Evolutionary conservation across 2,888 invertebrate genomes (phyloP).

Genomic region (Linnaemya tessellans): DNA sequence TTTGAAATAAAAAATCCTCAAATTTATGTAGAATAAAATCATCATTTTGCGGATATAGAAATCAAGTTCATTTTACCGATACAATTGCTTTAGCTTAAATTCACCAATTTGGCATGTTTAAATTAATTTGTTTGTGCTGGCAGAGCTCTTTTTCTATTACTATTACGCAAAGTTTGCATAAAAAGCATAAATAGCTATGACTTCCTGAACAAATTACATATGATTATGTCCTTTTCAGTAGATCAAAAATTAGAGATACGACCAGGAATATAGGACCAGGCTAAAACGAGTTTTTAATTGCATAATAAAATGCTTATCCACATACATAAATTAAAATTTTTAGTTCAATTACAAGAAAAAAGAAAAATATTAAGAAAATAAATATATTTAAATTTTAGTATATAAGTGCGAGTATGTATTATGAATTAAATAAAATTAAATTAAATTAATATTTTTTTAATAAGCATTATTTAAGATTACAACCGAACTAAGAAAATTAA

Average conservation of each 20-base stretch:
- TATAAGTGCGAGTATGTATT: conserved; percentile 42
- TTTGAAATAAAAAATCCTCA: no score
- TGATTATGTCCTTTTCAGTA: conserved; percentile 4
- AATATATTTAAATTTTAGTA: conserved; percentile 35
- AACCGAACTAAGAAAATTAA: background rate
- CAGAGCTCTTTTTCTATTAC: no score
- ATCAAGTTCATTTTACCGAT: no score
- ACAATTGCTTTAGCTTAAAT: background rate
- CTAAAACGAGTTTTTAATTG: conserved; percentile 41
- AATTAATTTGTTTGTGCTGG: no score
- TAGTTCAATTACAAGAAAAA: conserved; percentile 9
- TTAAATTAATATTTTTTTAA: conserved; percentile 30
- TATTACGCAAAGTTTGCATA: background rate
- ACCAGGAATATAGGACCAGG: conserved; percentile 50
- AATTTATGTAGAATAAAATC: no score
- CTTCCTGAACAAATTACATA: background rate
- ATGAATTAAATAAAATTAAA: background rate
- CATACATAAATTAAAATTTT: conserved; percentile 33
- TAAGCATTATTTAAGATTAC: background rate
- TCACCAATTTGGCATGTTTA: no score
- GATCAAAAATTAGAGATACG: background rate
- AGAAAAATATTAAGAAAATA: conserved; percentile 9
- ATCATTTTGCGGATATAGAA: no score
- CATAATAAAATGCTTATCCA: background rate
- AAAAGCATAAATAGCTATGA: background rate